These are phyloP conservation scores for Piezodorus guildinii DNA, from an alignment of 1,140 invertebrate species.

Conservation along the genomic window DNA sequence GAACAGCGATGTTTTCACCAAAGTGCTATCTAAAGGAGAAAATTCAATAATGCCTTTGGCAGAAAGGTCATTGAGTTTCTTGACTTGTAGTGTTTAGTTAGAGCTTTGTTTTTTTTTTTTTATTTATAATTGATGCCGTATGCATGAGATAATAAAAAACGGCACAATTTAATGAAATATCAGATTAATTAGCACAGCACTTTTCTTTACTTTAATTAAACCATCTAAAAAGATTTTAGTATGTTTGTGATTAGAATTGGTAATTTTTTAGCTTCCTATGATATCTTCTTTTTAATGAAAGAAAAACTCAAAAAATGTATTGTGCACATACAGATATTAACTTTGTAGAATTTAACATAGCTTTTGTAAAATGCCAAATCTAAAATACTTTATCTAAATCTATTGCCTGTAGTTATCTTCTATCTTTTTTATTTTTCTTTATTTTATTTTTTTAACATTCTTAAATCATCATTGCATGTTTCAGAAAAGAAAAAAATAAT, in stretches of 20 bases:
- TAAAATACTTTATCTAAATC: background rate
- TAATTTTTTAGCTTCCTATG: too few relatives aligned
- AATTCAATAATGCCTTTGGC: conserved; percentile 4
- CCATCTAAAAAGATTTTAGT: background rate
- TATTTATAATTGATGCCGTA: too few relatives aligned
- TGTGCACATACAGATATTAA: conserved; percentile 9
- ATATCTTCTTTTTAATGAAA: too few relatives aligned
- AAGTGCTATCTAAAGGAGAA: too few relatives aligned
- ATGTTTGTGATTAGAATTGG: background rate
- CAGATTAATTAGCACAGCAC: conserved; percentile 4
- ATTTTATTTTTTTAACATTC: too few relatives aligned
- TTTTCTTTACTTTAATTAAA: background rate
- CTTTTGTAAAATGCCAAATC: conserved; percentile 8
- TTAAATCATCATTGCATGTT: too few relatives aligned
- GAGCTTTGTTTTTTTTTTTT: too few relatives aligned
- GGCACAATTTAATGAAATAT: background rate
- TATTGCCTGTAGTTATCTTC: conserved; percentile 7
- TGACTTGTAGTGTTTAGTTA: too few relatives aligned
- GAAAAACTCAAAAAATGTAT: background rate
- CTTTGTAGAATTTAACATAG: background rate
- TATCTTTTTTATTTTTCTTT: background rate
- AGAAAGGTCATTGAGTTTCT: background rate
- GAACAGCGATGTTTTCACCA: background rate
- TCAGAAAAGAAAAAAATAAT: conserved; percentile 1
- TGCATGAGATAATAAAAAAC: too few relatives aligned